Evolutionary conservation across 2,888 invertebrate genomes (phyloP).

Genomic region (Auanema sp.): DNA sequence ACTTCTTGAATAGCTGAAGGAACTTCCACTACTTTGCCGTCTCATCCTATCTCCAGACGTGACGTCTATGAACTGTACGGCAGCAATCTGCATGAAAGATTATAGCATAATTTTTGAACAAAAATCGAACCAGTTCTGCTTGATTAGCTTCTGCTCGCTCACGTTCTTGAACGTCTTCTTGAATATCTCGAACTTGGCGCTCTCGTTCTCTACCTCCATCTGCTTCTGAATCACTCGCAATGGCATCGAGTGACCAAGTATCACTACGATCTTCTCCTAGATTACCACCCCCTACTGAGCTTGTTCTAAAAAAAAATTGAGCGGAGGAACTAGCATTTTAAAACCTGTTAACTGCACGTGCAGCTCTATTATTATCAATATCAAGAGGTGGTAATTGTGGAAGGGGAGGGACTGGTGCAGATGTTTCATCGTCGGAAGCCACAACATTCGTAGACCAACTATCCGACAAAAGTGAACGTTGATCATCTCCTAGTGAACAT

Average conservation of each 20-base stretch:
- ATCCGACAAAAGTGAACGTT: slow-evolving; percentile 92
- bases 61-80: slow-evolving; percentile 15
- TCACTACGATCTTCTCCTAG: slow-evolving; percentile 66
- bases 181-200: slow-evolving; percentile 8
- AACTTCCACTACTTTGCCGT: slow-evolving; percentile 39
- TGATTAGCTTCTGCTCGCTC: slow-evolving; percentile 1
- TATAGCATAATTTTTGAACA: slow-evolving; percentile 1
- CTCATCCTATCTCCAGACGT: slow-evolving; percentile 20
- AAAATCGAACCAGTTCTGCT: background rate
- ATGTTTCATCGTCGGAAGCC: slow-evolving; percentile 86
- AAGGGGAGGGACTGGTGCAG: slow-evolving; percentile 19
- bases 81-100: background rate
- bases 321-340: too few species aligned
- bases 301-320: too few species aligned
- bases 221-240: slow-evolving; percentile 88
- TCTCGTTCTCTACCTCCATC: slow-evolving; percentile 28
- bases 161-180: background rate
- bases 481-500: slow-evolving; percentile 79
- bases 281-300: background rate
- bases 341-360: slow-evolving; percentile 21
- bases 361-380: slow-evolving; percentile 9
- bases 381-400: slow-evolving; percentile 13
- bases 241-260: slow-evolving; percentile 96
- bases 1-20: slow-evolving; percentile 30
- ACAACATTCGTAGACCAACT: slow-evolving; percentile 98